A percentile compares a stretch with the other conserved stretches of the same genome.
Evolutionary conservation across 2,888 invertebrate genomes (phyloP).

Genomic region (Colostygia pectinataria): DNA sequence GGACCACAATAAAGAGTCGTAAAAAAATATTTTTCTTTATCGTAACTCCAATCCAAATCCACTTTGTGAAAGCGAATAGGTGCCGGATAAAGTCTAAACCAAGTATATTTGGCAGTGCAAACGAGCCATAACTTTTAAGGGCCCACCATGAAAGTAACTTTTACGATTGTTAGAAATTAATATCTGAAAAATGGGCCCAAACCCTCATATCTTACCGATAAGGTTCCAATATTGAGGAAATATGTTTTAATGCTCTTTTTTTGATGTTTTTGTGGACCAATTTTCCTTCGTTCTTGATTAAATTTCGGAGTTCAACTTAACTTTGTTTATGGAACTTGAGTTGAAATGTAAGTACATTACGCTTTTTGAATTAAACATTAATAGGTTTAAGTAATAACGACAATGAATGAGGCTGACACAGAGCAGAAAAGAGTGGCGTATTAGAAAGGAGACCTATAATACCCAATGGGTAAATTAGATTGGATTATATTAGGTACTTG

Average conservation of each 20-base stretch:
- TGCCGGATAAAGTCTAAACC: constrained; percentile 63
- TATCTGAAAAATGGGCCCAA: constrained; percentile 75
- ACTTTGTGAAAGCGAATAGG: constrained; percentile 55
- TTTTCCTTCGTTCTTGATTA: constrained; percentile 37
- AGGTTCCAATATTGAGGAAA: constrained; percentile 55
- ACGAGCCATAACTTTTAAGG: constrained; percentile 71
- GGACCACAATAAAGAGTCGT: constrained; percentile 57
- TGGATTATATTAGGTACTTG: no score
- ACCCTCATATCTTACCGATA: constrained; percentile 69
- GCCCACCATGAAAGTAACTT: constrained; percentile 72
- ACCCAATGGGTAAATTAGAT: no score
- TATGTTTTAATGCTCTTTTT: constrained; percentile 50
- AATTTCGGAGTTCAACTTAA: constrained; percentile 29
- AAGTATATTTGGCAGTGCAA: constrained; percentile 68
- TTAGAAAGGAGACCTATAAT: no score
- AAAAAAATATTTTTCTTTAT: constrained; percentile 60
- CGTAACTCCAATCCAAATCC: constrained; percentile 60
- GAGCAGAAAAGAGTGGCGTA: no score
- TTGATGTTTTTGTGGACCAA: constrained; percentile 39
- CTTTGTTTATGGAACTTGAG: constrained; percentile 15
- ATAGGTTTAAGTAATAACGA: no score
- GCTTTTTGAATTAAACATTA: neutral
- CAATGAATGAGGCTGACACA: no score
- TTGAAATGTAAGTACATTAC: constrained; percentile 8
- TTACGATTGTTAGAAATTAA: constrained; percentile 81